phyloP scores from a whole-genome alignment of 2,888 invertebrate species.

The Druceiella hillmani region DNA sequence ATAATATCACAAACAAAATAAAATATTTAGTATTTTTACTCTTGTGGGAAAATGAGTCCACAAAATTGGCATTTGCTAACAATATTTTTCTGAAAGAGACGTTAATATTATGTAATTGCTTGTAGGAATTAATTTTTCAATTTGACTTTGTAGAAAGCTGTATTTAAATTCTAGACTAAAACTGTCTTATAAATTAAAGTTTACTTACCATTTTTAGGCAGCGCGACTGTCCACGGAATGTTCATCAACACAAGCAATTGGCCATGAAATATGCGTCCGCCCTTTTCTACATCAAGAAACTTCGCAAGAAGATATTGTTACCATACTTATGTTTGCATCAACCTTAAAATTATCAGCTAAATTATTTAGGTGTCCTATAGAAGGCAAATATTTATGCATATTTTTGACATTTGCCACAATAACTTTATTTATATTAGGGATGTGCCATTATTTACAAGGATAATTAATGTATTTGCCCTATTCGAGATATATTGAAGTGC shows the following conservation, averaged over 20 bases:
- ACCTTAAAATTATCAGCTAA: slow-evolving; percentile 69
- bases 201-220: no score
- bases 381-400: slow-evolving; percentile 62
- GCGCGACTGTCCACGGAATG: slow-evolving; percentile 70
- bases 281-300: slow-evolving; percentile 79
- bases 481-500: no score
- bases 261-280: slow-evolving; percentile 71
- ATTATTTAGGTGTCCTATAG: slow-evolving; percentile 68
- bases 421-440: slow-evolving; percentile 62
- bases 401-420: slow-evolving; percentile 55
- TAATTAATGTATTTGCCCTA: slow-evolving; percentile 12
- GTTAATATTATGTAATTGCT: no score
- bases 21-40: no score
- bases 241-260: slow-evolving; percentile 63
- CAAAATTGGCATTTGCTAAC: no score
- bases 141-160: no score
- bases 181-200: no score
- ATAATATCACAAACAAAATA: no score
- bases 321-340: slow-evolving; percentile 70
- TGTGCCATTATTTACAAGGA: slow-evolving; percentile 59
- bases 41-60: no score
- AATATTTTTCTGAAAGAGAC: no score
- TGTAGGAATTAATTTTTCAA: no score
- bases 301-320: slow-evolving; percentile 67
- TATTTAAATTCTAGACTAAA: no score